A percentile compares a stretch with the other conserved stretches of the same genome.
phyloP scores from a whole-genome alignment of 2,113 vertebrate species.

The Laticauda colubrina region DNA sequence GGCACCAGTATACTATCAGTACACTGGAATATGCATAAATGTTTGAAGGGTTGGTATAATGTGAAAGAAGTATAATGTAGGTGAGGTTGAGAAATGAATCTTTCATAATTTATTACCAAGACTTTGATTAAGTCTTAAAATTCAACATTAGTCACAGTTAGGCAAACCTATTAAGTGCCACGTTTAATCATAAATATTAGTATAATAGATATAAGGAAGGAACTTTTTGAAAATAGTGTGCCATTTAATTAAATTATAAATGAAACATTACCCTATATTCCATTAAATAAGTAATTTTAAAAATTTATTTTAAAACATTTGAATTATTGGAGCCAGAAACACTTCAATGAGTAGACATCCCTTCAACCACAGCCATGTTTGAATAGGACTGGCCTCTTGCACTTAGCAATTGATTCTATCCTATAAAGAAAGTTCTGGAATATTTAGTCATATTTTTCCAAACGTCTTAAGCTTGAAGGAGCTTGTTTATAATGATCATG shows the following conservation, averaged over 20 bases:
- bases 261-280: not conserved
- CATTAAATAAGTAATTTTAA: not conserved
- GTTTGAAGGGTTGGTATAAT: not conserved
- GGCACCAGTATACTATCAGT: not conserved
- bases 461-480: not conserved
- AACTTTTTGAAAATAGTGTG: not conserved
- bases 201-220: not conserved
- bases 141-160: not conserved
- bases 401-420: not conserved
- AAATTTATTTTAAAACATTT: not conserved
- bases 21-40: not conserved
- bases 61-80: not conserved
- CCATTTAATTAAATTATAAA: not conserved
- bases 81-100: not conserved
- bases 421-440: not conserved
- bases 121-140: not conserved
- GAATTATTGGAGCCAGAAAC: not conserved
- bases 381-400: not conserved
- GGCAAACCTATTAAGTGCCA: not conserved
- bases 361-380: not conserved
- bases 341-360: not conserved
- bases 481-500: not conserved
- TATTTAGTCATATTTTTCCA: not conserved
- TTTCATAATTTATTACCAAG: not conserved
- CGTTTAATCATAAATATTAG: not conserved